Evolutionary conservation across 2,113 vertebrate genomes (phyloP).

Genomic region (Macrotus californicus): DNA sequence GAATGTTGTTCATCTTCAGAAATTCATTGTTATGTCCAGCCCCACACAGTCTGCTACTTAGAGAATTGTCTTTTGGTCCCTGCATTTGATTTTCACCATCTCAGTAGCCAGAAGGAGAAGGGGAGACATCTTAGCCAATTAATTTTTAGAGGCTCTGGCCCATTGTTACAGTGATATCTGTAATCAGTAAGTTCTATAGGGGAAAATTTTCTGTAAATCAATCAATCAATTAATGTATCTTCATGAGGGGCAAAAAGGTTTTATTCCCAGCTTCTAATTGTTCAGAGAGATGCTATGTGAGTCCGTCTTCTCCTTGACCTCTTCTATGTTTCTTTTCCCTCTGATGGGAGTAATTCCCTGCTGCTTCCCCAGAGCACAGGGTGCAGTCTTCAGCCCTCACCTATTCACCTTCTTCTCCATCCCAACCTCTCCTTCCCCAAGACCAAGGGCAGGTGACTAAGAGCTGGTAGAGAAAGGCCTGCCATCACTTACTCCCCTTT

Average conservation of each 20-base stretch:
- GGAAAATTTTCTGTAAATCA: not conserved
- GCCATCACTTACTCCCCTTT: not conserved
- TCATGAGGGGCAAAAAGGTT: not conserved
- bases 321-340: not conserved
- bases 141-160: not conserved
- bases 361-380: rapidly evolving
- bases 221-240: not conserved
- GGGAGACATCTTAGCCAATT: not conserved
- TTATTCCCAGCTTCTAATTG: not conserved
- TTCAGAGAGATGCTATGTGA: not conserved
- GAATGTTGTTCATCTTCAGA: not conserved
- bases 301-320: not conserved
- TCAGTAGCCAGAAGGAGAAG: not conserved
- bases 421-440: not conserved
- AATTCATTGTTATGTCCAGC: not conserved
- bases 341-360: not conserved
- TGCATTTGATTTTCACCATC: not conserved
- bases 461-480: not conserved
- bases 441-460: not conserved
- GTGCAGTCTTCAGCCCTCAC: not conserved
- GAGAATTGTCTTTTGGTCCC: not conserved
- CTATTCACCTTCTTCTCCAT: not conserved
- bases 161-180: not conserved
- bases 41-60: not conserved
- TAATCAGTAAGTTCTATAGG: not conserved